Base-by-base conservation (phyloP, 2,888 invertebrate species). In the Cheilosia impressa region DNA sequence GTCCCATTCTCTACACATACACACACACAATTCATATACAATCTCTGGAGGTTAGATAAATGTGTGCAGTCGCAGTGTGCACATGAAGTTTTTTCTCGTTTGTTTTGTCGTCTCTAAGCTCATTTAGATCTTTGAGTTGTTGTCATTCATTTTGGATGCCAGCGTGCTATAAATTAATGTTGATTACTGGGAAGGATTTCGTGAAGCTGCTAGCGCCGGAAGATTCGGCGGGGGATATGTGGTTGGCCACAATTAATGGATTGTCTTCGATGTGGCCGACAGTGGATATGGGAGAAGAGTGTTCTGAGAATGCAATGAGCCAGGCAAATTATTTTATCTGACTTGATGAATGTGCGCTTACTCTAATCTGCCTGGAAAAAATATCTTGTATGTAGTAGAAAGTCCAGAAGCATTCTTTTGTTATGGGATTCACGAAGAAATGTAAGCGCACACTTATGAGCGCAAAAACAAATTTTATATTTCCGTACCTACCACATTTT, bases 101-200 rank as follows among this genome's bases (percentile, higher is more conserved):
- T 63, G 34, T 27, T 41, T 58, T 41, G 22, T 41, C 43, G 63
- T 55, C 17, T 68, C 43, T 52, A 58, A 27, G 71, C 81, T 81
- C 81, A 75, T 84, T 84, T 76, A 57, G 81, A 71, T 65, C 69
- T 75, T 66, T 81, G 75, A 81, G 80, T 75, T 81, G 80, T 1
- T 84, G 75, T 76, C 75, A 81, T 81, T 84, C 66, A 84, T 84
- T 81, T 80, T 76, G 41, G 78, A 82, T 71, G 65, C 52, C 69
- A 55, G 38, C 22, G 19, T 60, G 60, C 53, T 60, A 71, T 80
- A 69, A 80, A 80, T 80, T 69, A 65, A 69, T 71, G 84, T 80
- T 84, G 65, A 80, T 84, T 75, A 71, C 57, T 68, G 68, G 72
- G 72, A 62, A 50, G 71, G 78, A 72, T 66, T 78, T 78, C 43